Conservation (phyloP, 2,113 vertebrate species). For the Hippocampus abdominalis region DNA sequence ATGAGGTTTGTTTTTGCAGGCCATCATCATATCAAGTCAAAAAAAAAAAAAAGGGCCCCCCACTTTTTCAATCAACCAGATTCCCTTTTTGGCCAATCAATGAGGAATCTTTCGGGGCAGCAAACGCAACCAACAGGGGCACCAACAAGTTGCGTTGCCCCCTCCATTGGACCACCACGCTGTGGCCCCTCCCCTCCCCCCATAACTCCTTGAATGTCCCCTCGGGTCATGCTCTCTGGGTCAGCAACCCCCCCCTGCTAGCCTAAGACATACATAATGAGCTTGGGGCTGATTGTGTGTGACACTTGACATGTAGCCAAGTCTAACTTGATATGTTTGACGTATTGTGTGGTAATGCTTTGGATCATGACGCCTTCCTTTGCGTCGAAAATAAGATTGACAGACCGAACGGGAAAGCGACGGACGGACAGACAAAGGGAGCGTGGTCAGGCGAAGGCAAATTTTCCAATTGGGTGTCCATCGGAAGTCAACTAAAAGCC, state of each 20-base stretch:
- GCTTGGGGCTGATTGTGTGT: conserved; percentile 38
- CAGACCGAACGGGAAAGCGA: too few relatives aligned
- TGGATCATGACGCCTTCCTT: not conserved
- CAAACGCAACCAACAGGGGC: conserved; percentile 39
- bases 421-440: too few relatives aligned
- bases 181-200: conserved; percentile 1
- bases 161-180: not conserved
- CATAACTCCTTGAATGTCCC: conserved; percentile 31
- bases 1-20: conserved; percentile 22
- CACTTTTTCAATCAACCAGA: conserved; percentile 11
- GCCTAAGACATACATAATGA: conserved; percentile 55
- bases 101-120: conserved; percentile 21
- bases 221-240: conserved; percentile 51
- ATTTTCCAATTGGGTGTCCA: not conserved
- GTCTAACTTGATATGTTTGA: not conserved
- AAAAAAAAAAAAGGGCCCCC: not conserved
- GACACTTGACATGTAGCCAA: too few relatives aligned
- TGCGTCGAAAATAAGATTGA: too few relatives aligned
- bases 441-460: not conserved
- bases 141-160: conserved; percentile 44
- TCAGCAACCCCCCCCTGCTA: conserved; percentile 27
- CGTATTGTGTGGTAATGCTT: not conserved
- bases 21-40: conserved; percentile 40
- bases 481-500: conserved; percentile 3
- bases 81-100: conserved; percentile 23